Evolutionary conservation across 2,113 vertebrate genomes (phyloP).

Genomic region (Typhlomys cinereus): DNA sequence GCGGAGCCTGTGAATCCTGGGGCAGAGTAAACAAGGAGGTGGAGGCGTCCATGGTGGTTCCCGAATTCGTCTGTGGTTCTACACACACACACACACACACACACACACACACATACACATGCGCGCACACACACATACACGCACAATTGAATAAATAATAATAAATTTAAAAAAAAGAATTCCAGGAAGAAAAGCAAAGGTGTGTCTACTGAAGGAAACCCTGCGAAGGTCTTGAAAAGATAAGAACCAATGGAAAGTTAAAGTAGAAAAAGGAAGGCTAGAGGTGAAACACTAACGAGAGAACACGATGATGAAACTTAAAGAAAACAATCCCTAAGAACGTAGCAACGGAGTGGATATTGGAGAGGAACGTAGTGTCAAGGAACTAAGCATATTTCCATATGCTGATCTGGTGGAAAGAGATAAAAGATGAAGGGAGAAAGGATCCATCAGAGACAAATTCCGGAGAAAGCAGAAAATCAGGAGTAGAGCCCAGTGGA

Average conservation of each 20-base stretch:
- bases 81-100: too few relatives aligned
- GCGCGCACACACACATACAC: too few relatives aligned
- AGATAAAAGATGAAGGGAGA: background rate
- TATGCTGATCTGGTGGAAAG: background rate
- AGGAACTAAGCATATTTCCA: background rate
- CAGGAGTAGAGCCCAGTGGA: background rate
- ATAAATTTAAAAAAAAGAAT: too few relatives aligned
- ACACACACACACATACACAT: too few relatives aligned
- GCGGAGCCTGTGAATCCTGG: too few relatives aligned
- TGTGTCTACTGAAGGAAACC: background rate
- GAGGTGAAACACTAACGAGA: background rate
- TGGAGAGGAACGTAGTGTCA: background rate
- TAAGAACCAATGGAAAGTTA: background rate
- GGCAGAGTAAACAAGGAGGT: too few relatives aligned
- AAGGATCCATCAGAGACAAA: background rate
- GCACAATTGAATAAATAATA: too few relatives aligned
- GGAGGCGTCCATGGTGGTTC: too few relatives aligned
- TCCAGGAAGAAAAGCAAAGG: background rate
- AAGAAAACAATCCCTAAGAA: background rate
- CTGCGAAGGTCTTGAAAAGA: background rate
- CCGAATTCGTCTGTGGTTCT: too few relatives aligned
- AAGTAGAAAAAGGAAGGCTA: slow-evolving; percentile 7
- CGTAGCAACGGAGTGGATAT: background rate
- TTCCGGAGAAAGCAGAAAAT: background rate
- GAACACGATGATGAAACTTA: background rate